Conservation (phyloP, 2,797 vertebrate genomes). For the Anisognathus igniventris region DNA sequence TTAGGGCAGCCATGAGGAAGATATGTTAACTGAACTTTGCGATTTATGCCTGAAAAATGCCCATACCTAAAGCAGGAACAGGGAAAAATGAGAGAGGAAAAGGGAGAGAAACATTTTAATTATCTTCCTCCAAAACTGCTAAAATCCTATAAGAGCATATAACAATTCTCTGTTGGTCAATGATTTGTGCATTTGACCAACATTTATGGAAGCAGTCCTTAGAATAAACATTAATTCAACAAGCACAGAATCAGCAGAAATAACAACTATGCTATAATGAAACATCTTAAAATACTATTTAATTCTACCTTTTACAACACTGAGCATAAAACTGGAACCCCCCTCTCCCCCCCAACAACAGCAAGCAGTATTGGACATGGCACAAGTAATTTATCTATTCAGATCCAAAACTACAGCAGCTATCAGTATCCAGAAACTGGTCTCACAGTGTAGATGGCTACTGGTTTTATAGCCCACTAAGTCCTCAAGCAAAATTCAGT, state of each 20-base stretch:
- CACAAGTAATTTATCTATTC: background rate
- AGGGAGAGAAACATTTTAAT: background rate
- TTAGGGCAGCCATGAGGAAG: conserved; percentile 89
- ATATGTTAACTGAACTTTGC: conserved; percentile 87
- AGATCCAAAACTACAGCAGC: background rate
- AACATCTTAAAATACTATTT: background rate
- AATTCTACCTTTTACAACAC: background rate
- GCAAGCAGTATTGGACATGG: background rate
- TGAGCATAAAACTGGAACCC: background rate
- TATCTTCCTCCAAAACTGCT: background rate
- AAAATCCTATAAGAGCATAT: background rate
- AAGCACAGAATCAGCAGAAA: background rate
- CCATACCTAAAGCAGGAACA: conserved; percentile 78
- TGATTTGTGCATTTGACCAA: background rate
- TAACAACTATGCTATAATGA: background rate
- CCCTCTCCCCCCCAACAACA: rapidly evolving
- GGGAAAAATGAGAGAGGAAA: background rate
- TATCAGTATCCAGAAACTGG: background rate
- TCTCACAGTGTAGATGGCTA: background rate
- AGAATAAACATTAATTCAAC: background rate
- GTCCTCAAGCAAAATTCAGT: background rate
- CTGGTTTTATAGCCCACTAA: background rate
- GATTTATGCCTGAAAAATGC: conserved; percentile 91
- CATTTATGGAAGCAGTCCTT: background rate
- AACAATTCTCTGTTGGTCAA: background rate